Evolutionary conservation across 2,113 vertebrate species (phyloP).

Genomic region (Penelope pileata): DNA sequence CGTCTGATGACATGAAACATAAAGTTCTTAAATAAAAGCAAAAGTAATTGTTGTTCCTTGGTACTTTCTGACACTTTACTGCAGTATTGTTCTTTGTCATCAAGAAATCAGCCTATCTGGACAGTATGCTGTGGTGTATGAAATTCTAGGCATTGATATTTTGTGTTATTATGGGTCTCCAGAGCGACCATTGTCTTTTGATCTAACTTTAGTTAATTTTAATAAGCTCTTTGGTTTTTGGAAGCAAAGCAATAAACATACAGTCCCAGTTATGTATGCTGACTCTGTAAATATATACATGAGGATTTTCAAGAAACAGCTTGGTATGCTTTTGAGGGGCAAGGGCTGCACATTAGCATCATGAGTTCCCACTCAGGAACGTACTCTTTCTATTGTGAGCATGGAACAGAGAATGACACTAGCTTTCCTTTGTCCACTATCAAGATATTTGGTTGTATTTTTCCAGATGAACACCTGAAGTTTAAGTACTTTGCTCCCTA

Average conservation of each 20-base stretch:
- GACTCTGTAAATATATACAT: neutral
- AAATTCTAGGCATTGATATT: neutral
- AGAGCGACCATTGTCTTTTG: neutral
- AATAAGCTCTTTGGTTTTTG: neutral
- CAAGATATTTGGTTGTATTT: neutral
- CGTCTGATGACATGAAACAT: neutral
- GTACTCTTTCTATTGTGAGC: neutral
- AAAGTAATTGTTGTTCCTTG: neutral
- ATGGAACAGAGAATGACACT: fast-evolving
- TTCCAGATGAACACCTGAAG: neutral
- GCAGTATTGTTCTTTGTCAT: neutral
- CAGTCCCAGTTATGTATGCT: neutral
- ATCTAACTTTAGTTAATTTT: conserved; percentile 15
- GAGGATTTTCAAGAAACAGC: neutral
- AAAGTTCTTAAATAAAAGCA: neutral
- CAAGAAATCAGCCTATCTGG: neutral
- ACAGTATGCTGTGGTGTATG: neutral
- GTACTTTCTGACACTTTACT: neutral
- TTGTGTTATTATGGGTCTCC: neutral
- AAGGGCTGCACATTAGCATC: fast-evolving
- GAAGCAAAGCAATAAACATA: neutral
- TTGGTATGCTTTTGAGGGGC: neutral
- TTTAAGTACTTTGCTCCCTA: neutral
- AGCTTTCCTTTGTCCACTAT: neutral
- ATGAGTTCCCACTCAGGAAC: too few relatives aligned